Base-by-base conservation (phyloP, 2,797 vertebrate species). In the Phoeniculus purpureus region DNA sequence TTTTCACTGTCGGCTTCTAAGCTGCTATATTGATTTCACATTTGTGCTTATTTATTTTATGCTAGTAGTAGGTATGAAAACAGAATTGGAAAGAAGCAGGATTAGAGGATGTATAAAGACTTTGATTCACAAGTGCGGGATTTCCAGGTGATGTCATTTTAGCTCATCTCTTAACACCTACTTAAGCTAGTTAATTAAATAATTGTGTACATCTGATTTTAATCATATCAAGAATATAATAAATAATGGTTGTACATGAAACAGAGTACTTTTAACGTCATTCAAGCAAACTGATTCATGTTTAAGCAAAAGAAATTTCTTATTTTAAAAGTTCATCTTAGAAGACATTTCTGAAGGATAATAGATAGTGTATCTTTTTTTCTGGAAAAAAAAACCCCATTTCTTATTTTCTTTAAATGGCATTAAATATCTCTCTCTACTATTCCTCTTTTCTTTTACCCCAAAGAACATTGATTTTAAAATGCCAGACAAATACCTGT, bases 21-120 rank as follows among this genome's bases (percentile, higher is more conserved):
- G 52, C 12, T 15, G 32, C 62, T 50, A 12, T 37, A 70, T 13
- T 68, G 72, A 89, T 89, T 81, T 87, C 48, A n/a, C 29, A 21
- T 88, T 90, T 81, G 48, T 64, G 26, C 20, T 89, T 92, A 91
- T 95, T 93, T 76, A 87, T 85, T 85, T 73, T 70, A 77, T 68
- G 40, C 17, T 47, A 76, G 17, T 14, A 70, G 18, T 11, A 86
- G 27, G 18, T n/a, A 67, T 21, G 25, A 54, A 72, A 88, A 45
- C 15, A 67, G 20, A 80, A 86, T 2, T 37, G 14, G 15, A 75
- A 85, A 75, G 27, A 70, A 85, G 58, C 1, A 56, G 54, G 17
- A 89, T 66, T 27, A 81, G 56, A 73, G 7, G 4, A 15, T 12
- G 5, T 27, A 70, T 15, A 51, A 86, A 76, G 52, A 50, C 48